Conservation (phyloP, 2,888 invertebrate genomes). For the Bruchidius siliquastri region DNA sequence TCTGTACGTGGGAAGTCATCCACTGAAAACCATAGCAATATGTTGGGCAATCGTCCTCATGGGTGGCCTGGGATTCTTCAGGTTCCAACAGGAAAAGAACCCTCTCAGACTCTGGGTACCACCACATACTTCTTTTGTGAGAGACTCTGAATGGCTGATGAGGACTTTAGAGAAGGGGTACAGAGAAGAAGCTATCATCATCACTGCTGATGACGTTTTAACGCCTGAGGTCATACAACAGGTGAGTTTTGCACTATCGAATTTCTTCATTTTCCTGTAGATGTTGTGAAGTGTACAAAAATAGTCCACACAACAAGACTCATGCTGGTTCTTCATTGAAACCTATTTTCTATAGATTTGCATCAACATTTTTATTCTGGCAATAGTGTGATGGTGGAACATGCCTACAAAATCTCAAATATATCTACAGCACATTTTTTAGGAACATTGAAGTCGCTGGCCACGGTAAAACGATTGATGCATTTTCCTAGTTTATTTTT, state of each 20-base stretch:
- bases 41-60: conserved; percentile 55
- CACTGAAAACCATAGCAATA: conserved; percentile 56
- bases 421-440: no score
- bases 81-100: conserved; percentile 69
- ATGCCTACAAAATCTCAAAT: no score
- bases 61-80: conserved; percentile 58
- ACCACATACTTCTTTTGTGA: conserved; percentile 62
- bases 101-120: conserved; percentile 75
- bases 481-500: no score
- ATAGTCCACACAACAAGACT: no score
- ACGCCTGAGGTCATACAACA: conserved; percentile 55
- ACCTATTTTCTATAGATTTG: no score
- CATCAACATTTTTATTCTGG: no score
- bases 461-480: no score
- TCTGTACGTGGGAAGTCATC: conserved; percentile 55
- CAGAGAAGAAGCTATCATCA: conserved; percentile 57
- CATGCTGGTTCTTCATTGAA: no score
- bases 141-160: conserved; percentile 69
- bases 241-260: conserved; percentile 32
- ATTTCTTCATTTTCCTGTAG: no score
- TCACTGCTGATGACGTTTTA: conserved; percentile 64
- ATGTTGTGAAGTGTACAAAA: no score
- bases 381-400: no score
- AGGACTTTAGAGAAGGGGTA: conserved; percentile 61
- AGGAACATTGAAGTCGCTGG: no score